Evolutionary conservation across 2,797 vertebrate genomes (phyloP), one percentile per base, ranked within the genome.

Genomic region (Acanthornis magna): DNA sequence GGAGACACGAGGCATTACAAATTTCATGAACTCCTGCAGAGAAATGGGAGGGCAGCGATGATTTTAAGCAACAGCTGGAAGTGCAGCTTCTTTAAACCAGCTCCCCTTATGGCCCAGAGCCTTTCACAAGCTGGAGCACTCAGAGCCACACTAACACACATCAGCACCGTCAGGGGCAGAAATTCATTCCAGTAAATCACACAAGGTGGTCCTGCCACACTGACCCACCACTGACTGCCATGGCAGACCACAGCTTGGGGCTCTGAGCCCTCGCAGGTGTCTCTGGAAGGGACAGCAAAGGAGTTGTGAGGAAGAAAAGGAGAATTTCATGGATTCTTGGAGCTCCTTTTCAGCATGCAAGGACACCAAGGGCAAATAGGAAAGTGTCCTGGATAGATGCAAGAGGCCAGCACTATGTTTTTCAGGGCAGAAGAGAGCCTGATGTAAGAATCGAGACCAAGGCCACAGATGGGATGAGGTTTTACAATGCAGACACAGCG

Each of bases 211-310:
- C 40, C 47, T 71, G 57, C 5, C 57, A 13, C 38, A 45, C 26
- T 25, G 21, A 38, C 16, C 36, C 32, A 53, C 8, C 1, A 0
- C n/a, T 53, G 32, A 21, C 50, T 82, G 63, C 19, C 55, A 75
- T 0, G 0, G 32, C 38, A 23, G 6, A 34, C 6, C 77, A 30
- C 0, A 57, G 58, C 65, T 12, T 65, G 66, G 70, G 27, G 13
- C 6, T 63, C 85, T 60, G 88, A 82, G 23, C 32, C 5, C 54
- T 34, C 58, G 48, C 22, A 57, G 16, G 13, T 34, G 23, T 22
- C 19, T 23, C 42, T 84, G 55, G 26, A 43, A 38, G n/a, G 32
- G 21, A 72, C 21, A 61, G 32, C 57, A 78, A 47, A 55, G 67
- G 26, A 57, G 8, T 9, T 74, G 11, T 55, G 42, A 73, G 47